phyloP scores from a whole-genome alignment of 2,888 invertebrate species.

The Lepas anatifera region DNA sequence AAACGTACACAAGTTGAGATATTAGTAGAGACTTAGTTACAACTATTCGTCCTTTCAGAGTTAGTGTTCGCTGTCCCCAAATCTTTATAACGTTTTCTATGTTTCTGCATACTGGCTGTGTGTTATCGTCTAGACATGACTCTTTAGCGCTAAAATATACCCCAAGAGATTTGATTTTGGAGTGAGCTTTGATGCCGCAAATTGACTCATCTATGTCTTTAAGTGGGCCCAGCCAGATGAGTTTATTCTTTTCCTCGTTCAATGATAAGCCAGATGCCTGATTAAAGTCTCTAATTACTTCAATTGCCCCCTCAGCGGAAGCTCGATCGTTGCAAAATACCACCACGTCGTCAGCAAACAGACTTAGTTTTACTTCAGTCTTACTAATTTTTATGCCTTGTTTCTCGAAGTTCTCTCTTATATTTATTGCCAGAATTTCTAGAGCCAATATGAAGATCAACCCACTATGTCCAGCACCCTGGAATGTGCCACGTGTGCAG shows the following conservation, averaged over 20 bases:
- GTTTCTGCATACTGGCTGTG: no score
- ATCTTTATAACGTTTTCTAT: no score
- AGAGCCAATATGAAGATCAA: background rate
- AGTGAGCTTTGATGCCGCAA: background rate
- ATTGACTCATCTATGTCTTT: background rate
- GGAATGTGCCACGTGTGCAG: background rate
- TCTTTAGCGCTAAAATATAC: background rate
- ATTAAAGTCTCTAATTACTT: background rate
- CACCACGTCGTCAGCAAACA: background rate
- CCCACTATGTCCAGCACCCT: background rate
- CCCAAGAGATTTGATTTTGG: background rate
- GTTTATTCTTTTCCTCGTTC: background rate
- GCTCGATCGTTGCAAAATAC: background rate
- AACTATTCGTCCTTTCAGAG: no score
- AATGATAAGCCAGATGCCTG: background rate
- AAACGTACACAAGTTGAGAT: no score
- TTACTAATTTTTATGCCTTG: background rate
- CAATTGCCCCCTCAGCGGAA: background rate
- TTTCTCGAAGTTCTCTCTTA: background rate
- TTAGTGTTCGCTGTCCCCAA: no score
- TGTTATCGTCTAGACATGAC: no score
- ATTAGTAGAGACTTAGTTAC: no score
- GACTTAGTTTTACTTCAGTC: background rate
- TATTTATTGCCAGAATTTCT: background rate
- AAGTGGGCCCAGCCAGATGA: background rate